Base-by-base conservation (phyloP, 2,113 vertebrate genomes). In the Oreochromis aureus region DNA sequence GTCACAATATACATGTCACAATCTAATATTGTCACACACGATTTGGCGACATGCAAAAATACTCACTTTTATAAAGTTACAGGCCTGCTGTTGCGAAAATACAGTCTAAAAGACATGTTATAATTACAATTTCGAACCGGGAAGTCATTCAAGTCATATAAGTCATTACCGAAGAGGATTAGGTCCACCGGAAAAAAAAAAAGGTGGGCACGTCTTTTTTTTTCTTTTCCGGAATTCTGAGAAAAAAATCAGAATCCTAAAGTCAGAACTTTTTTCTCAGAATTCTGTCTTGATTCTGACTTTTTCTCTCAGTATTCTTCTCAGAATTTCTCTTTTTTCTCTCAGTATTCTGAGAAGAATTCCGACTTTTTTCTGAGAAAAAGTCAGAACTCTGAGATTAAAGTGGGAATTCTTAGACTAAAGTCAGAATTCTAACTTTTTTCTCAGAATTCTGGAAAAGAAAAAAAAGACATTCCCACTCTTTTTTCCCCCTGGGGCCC, bases 21-120 rank as follows among this genome's bases (percentile, higher is more conserved):
- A 53, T n/a, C 19, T 10, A 10, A 54, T 3, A 1, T 1, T 19
- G 7, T 19, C 56, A 16, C 5, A 6, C 1, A 18, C 10, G 3
- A 3, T 4, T 3, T 61, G 15, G 27, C 8, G 27, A 32, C 27
- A 32, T 3, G 1, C 8, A 1, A 6, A 18, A 4, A 0, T 34
- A 34, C 9, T 61, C 0, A 19, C 16, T 34, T 61, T 61, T 4
- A 61, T 34, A 18, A 34, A 6, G 58, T 61, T 61, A 61, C 58
- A 61, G 58, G 16, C 58, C 16, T 61, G 58, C 58, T 61, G 30
- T 61, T 61, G 58, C 30, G 16, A 34, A 61, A 61, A 61, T 19
- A 34, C 16, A 61, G 16, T 1, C 16, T 15, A 61, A 61, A 32
- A 32, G 8, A 61, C 58, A 61, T 61, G 16, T 10, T 61, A 19